Evolutionary conservation across 2,888 invertebrate species (phyloP).

Genomic region (Orchesellides sinensis): DNA sequence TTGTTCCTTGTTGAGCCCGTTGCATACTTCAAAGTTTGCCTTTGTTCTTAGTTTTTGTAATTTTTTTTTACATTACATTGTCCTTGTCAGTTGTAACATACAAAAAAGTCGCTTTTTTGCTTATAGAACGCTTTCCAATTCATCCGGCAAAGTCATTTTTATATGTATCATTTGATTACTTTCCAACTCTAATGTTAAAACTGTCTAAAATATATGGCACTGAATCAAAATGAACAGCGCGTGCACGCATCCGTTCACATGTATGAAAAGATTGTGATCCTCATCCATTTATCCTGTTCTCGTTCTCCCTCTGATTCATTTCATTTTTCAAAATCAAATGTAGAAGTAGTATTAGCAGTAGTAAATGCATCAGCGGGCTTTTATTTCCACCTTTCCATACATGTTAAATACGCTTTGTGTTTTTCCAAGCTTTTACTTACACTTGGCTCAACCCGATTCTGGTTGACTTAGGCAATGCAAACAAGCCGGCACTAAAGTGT

Average conservation of each 20-base stretch:
- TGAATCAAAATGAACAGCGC: conserved; percentile 32
- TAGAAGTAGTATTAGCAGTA: not conserved
- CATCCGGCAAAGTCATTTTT: not conserved
- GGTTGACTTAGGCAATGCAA: conserved; percentile 14
- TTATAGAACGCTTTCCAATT: not conserved
- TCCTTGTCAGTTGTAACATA: conserved; percentile 42
- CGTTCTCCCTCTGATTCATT: not conserved
- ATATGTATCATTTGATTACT: conserved; percentile 12
- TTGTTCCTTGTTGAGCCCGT: too few species aligned
- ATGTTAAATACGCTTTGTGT: not conserved
- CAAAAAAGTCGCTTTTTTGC: not conserved
- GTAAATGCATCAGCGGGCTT: not conserved
- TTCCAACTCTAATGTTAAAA: conserved; percentile 22
- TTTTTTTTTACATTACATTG: not conserved
- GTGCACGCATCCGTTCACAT: conserved; percentile 24
- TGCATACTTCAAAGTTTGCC: conserved; percentile 5
- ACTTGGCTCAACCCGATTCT: not conserved
- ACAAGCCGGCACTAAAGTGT: too few species aligned
- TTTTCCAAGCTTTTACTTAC: not conserved
- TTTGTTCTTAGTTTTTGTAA: not conserved
- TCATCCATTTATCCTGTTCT: not conserved
- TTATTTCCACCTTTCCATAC: not conserved
- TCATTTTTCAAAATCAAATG: not conserved
- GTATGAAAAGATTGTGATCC: conserved; percentile 5
- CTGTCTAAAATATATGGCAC: conserved; percentile 37